Conservation (phyloP, 2,113 vertebrate species). For the Microcebus jonahi region DNA sequence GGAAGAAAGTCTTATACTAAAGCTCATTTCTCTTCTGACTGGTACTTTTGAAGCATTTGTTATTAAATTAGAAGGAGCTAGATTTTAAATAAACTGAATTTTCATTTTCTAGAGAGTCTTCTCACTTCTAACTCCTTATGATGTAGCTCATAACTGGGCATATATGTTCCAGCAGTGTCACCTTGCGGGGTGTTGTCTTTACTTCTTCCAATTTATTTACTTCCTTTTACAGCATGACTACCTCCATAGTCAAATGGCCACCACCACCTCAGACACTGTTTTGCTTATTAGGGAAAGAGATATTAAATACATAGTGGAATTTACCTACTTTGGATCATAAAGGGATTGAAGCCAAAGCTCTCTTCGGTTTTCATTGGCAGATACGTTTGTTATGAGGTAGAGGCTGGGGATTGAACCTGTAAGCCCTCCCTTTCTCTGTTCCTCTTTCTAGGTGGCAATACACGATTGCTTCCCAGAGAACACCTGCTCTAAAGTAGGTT, state of each 20-base stretch:
- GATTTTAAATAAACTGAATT: not conserved
- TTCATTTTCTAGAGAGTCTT: not conserved
- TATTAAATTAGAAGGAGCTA: not conserved
- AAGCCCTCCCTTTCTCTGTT: not conserved
- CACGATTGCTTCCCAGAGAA: not conserved
- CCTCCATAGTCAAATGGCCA: not conserved
- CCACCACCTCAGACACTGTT: not conserved
- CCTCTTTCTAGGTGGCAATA: not conserved
- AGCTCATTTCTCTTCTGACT: not conserved
- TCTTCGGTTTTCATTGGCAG: not conserved
- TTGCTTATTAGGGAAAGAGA: not conserved
- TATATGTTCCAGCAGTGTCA: not conserved
- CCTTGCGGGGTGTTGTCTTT: not conserved
- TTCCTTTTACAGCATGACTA: not conserved
- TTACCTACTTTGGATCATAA: not conserved
- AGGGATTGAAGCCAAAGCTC: not conserved
- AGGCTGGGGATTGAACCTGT: not conserved
- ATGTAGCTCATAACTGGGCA: not conserved
- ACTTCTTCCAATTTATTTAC: not conserved
- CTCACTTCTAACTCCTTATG: not conserved
- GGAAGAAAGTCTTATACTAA: conserved; percentile 1
- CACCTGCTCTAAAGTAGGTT: not conserved
- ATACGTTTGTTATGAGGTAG: not conserved
- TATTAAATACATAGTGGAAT: not conserved
- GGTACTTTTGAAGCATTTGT: not conserved